Conservation (phyloP, 2,888 invertebrate genomes). For the Leptinotarsa haldemani region DNA sequence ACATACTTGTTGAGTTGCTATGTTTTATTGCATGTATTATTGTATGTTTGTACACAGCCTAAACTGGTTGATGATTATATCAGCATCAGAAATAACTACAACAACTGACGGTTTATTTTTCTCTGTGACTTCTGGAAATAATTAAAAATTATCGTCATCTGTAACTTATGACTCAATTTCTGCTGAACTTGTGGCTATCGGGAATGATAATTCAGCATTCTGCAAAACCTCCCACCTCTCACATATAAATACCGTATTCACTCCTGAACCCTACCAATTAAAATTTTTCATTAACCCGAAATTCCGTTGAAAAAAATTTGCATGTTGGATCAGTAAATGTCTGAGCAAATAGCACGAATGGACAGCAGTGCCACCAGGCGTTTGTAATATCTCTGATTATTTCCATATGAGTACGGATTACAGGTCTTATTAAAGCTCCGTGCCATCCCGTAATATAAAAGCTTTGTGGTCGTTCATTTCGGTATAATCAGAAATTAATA, state of each 20-base stretch:
- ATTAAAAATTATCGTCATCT: too few relatives aligned
- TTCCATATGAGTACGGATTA: constrained; percentile 65
- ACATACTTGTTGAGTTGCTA: too few relatives aligned
- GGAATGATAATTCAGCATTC: not conserved
- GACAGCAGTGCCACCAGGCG: constrained; percentile 54
- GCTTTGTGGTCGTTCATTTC: constrained; percentile 67
- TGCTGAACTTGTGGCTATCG: not conserved
- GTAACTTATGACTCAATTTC: too few relatives aligned
- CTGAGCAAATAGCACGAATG: constrained; percentile 50
- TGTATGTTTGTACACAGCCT: too few relatives aligned
- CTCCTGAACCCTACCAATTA: constrained; percentile 39
- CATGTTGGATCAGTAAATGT: constrained; percentile 50
- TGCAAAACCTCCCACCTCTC: not conserved
- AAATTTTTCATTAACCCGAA: constrained; percentile 51
- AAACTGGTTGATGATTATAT: too few relatives aligned
- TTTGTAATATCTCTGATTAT: constrained; percentile 64
- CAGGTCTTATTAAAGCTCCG: constrained; percentile 66
- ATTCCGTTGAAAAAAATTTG: constrained; percentile 49
- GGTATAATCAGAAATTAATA: constrained; percentile 68
- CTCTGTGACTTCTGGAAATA: too few relatives aligned
- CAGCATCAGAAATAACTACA: too few relatives aligned
- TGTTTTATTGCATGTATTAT: too few relatives aligned
- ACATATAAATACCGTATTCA: constrained; percentile 1
- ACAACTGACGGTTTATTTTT: too few relatives aligned
- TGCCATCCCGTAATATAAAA: constrained; percentile 65